Base-by-base conservation (phyloP, 2,888 invertebrate genomes). In the Drosophila kokeensis region DNA sequence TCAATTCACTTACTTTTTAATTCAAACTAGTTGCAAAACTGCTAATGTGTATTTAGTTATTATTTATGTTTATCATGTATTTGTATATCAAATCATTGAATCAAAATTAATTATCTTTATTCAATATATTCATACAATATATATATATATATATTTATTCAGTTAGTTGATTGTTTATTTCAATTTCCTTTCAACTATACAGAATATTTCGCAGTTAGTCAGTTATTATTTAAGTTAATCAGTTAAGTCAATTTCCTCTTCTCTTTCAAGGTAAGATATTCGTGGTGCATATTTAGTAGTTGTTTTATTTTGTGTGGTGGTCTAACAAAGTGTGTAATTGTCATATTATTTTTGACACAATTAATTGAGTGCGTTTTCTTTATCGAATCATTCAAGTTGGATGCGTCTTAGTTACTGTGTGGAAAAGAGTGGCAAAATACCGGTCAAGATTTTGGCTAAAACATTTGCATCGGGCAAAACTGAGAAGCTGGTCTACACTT, bases 391-490 rank as follows among this genome's bases (percentile, higher is more conserved):
- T 74, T 76, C 52, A 78, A 99, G 99, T 95, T 99, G 99, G 99
- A 99, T 99, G 98, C 96, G 99, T 75, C 95, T 99, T 59, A 97
- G 98, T 75, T 98, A 99, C 94, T 95, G 97, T 89, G 97, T 98
- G 64, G 99, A 99, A 92, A 96, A 97, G 42, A 96, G 96, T 91
- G 98, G 98, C 45, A 98, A 98, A 94, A 99, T 99, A 67, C 99
- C 99, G 3, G 98, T 99, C 4, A 97, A 98, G 94, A 97, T 98
- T 58, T 97, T 99, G 40, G 98, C 99, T 64, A 95, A 98, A 92
- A 99, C 99, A 68, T 99, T 99, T 94, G 99, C 99, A 4, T 99
- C 99, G n/a, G 99, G 99, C 57, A 99, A 99, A 94, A 99, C 99
- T 6, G 99, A 99, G 94, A 99, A 98, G 93, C 95, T 99, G 92